Conservation (phyloP, 2,797 vertebrate genomes). For the Poecilia picta region DNA sequence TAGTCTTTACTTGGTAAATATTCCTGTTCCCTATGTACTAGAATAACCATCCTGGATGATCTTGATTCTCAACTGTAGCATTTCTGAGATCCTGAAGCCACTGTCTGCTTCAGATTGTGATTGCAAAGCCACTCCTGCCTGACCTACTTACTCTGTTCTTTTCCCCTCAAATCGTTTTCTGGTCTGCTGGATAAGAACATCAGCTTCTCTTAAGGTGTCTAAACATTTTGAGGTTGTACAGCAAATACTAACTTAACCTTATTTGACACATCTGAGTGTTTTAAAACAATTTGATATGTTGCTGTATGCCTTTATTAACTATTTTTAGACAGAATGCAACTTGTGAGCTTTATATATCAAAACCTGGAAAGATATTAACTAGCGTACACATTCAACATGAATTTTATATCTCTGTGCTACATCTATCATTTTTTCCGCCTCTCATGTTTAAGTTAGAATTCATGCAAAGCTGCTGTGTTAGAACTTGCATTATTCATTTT, state of each 20-base stretch:
- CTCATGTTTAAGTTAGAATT: slow-evolving; percentile 22
- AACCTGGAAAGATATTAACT: not conserved
- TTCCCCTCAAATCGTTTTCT: not conserved
- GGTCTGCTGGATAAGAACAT: not conserved
- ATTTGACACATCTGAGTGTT: not conserved
- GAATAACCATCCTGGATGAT: not conserved
- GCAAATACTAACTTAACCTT: not conserved
- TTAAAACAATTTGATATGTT: not conserved
- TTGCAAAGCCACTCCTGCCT: not conserved
- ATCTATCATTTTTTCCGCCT: not conserved
- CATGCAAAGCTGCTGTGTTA: slow-evolving; percentile 13
- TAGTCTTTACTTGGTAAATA: not conserved
- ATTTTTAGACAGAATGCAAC: not conserved
- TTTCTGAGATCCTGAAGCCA: not conserved
- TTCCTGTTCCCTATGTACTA: not conserved
- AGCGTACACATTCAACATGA: not conserved
- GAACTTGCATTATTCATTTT: slow-evolving; percentile 36
- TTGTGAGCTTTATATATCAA: not conserved
- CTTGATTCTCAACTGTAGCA: not conserved
- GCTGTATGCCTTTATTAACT: not conserved
- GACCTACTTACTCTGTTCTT: not conserved
- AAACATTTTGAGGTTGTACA: not conserved
- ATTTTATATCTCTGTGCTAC: not conserved
- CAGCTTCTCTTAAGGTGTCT: not conserved
- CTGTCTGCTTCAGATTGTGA: not conserved